These are phyloP conservation scores for Lordiphosa collinella DNA, from an alignment of 1,140 invertebrate species.

Conservation along the genomic window DNA sequence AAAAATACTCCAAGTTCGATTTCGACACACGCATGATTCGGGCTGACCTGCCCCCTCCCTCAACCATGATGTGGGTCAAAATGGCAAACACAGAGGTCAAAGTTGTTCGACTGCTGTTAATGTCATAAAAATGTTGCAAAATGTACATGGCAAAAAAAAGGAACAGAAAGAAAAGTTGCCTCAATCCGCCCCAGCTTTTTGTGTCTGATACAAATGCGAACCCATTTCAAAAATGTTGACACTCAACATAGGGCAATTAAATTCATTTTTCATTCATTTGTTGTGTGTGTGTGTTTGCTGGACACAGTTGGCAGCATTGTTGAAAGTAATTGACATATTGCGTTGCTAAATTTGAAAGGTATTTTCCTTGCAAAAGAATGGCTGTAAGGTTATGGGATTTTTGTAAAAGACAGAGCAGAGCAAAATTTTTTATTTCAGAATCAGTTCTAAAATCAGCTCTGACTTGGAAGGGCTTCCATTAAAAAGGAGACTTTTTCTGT, in stretches of 20 bases:
- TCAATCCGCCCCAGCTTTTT: constrained; percentile 27
- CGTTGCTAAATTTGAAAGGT: constrained; percentile 66
- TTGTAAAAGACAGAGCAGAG: too few relatives aligned
- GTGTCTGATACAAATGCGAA: constrained; percentile 42
- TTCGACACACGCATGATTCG: constrained; percentile 23
- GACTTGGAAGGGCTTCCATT: too few relatives aligned
- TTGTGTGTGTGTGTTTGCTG: constrained; percentile 23
- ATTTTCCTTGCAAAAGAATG: constrained; percentile 27
- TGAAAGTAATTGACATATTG: constrained; percentile 73
- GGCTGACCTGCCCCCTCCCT: too few relatives aligned
- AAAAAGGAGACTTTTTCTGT: too few relatives aligned
- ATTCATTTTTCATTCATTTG: constrained; percentile 75
- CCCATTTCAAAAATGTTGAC: constrained; percentile 77
- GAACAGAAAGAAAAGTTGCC: constrained; percentile 24
- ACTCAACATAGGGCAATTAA: constrained; percentile 76
- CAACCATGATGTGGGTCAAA: constrained; percentile 62
- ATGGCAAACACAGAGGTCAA: constrained; percentile 52
- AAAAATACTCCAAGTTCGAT: constrained; percentile 25
- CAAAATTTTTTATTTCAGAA: too few relatives aligned
- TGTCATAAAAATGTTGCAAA: constrained; percentile 74
- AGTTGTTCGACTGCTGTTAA: constrained; percentile 68
- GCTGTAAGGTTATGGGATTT: not conserved
- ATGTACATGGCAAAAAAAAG: constrained; percentile 4
- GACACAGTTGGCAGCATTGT: constrained; percentile 67
- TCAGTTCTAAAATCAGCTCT: too few relatives aligned